These are phyloP conservation scores for Bubo bubo DNA, from an alignment of 2,113 vertebrate genomes.

Conservation along the genomic window DNA sequence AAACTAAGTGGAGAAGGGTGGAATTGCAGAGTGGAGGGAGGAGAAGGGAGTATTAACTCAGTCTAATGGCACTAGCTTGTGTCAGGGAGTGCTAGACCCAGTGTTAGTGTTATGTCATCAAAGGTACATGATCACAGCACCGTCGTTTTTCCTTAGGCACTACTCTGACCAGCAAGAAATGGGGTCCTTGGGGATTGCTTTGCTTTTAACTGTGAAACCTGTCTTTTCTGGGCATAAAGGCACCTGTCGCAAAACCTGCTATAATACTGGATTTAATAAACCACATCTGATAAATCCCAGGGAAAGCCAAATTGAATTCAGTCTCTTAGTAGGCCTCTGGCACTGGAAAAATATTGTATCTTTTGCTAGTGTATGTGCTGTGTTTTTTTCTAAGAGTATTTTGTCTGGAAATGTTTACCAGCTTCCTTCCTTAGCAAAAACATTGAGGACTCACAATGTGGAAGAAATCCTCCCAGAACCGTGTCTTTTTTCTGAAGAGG, in stretches of 20 bases:
- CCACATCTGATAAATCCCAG: neutral
- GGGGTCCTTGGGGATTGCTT: neutral
- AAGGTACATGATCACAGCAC: neutral
- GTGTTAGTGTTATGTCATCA: neutral
- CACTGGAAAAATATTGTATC: neutral
- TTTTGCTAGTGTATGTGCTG: neutral
- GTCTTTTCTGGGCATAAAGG: neutral
- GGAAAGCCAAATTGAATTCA: neutral
- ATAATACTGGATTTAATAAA: neutral
- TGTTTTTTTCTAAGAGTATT: neutral
- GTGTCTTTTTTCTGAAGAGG: neutral
- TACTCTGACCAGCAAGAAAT: neutral
- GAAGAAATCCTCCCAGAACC: neutral
- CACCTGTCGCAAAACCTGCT: neutral
- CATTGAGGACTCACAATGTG: neutral
- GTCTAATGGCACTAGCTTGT: neutral
- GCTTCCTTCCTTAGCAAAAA: neutral
- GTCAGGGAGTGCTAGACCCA: neutral
- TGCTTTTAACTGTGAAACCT: neutral
- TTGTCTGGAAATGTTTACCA: conserved; percentile 5
- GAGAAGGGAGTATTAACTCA: neutral
- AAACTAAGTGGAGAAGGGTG: neutral
- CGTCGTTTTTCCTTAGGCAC: neutral
- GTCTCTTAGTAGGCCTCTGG: neutral
- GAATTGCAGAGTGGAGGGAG: neutral